Conservation (phyloP, 2,797 vertebrate species). For the Oryzias sinensis region DNA sequence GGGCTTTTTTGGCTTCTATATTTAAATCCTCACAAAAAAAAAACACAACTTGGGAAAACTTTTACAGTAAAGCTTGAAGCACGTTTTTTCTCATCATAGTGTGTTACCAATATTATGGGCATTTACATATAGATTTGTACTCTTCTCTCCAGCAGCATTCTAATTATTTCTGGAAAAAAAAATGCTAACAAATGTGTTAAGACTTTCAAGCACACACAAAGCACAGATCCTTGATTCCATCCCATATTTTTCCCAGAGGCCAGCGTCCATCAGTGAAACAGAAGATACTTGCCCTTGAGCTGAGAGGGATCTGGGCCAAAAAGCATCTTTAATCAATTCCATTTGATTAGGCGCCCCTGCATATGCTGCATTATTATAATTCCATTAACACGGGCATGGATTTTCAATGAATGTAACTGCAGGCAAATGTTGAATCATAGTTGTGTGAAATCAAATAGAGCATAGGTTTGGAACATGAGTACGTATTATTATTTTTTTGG, state of each 20-base stretch:
- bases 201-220: conserved; percentile 14
- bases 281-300: conserved; percentile 61
- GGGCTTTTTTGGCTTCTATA: too few relatives aligned
- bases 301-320: conserved; percentile 60
- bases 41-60: too few relatives aligned
- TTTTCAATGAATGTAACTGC: conserved; percentile 80
- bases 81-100: too few relatives aligned
- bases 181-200: conserved; percentile 16
- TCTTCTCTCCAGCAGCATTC: background rate
- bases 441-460: conserved; percentile 74
- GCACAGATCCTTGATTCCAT: conserved; percentile 2
- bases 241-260: conserved; percentile 34
- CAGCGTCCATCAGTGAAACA: conserved; percentile 49
- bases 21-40: too few relatives aligned
- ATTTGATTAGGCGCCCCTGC: conserved; percentile 76
- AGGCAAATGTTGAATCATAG: conserved; percentile 71
- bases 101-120: too few relatives aligned
- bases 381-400: conserved; percentile 77
- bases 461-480: conserved; percentile 58
- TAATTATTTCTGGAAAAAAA: conserved; percentile 9
- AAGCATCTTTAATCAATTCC: conserved; percentile 77
- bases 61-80: too few relatives aligned
- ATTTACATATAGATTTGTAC: too few relatives aligned
- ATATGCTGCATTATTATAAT: conserved; percentile 81
- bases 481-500: conserved; percentile 41